Evolutionary conservation across 2,797 vertebrate species (phyloP).

Genomic region (Gobio occitaniae): DNA sequence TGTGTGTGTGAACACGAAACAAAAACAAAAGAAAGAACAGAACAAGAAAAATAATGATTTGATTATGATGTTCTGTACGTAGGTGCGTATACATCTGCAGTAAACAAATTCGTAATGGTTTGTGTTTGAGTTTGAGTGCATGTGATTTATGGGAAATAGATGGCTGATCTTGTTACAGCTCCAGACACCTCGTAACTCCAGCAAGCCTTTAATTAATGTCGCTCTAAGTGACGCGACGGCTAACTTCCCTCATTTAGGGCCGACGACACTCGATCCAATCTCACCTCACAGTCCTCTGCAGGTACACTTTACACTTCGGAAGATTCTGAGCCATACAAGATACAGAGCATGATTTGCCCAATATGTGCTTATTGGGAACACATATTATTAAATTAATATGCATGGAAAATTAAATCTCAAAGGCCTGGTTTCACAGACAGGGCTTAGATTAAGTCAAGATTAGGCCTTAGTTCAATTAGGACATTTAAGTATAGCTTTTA

Average conservation of each 20-base stretch:
- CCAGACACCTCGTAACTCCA: constrained; percentile 86
- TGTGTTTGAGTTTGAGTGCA: constrained; percentile 65
- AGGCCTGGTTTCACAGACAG: background rate
- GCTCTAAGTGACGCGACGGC: constrained; percentile 77
- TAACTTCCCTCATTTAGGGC: constrained; percentile 67
- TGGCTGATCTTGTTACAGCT: constrained; percentile 84
- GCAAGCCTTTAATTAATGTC: constrained; percentile 90
- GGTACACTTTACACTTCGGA: constrained; percentile 47
- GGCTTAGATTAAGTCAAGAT: background rate
- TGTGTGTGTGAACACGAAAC: background rate
- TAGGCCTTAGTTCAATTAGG: background rate
- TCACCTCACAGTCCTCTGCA: constrained; percentile 40
- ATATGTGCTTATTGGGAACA: background rate
- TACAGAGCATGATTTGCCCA: constrained; percentile 11
- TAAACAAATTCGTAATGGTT: constrained; percentile 4
- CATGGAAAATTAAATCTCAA: background rate
- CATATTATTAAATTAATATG: background rate
- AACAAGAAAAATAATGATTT: constrained; percentile 6
- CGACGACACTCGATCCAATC: constrained; percentile 59
- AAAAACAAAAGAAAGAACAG: background rate
- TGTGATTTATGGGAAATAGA: constrained; percentile 90
- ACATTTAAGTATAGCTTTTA: background rate
- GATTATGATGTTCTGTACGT: background rate
- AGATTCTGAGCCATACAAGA: constrained; percentile 32
- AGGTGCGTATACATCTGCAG: background rate